Conservation (phyloP, 2,888 invertebrate species). For the Ptychoptera albimana region DNA sequence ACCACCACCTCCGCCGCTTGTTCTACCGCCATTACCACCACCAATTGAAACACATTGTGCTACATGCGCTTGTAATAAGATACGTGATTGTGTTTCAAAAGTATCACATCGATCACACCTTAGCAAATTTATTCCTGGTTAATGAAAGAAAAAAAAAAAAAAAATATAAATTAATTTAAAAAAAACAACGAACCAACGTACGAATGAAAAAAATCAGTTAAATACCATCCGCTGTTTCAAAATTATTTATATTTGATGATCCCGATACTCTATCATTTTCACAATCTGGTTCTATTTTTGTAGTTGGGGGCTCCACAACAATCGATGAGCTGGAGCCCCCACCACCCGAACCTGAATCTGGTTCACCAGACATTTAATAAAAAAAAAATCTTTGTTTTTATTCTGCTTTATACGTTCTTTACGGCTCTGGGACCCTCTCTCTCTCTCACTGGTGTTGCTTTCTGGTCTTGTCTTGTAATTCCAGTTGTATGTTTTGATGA, state of each 20-base stretch:
- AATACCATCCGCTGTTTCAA: background rate
- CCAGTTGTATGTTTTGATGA: too few relatives aligned
- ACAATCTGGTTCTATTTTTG: constrained; percentile 10
- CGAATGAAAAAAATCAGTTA: background rate
- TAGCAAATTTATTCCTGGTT: constrained; percentile 14
- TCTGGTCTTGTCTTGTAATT: too few relatives aligned
- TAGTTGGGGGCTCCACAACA: constrained; percentile 19
- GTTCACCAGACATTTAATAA: constrained; percentile 2
- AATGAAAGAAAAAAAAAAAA: background rate
- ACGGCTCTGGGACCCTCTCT: too few relatives aligned
- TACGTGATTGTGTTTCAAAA: constrained; percentile 64
- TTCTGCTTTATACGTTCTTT: too few relatives aligned
- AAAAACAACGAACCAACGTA: background rate
- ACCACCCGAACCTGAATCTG: constrained; percentile 3
- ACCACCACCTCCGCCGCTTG: constrained; percentile 29
- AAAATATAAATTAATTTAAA: background rate
- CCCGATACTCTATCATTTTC: constrained; percentile 11
- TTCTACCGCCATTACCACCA: constrained; percentile 26
- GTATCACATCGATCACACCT: constrained; percentile 65
- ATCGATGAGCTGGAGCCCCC: background rate
- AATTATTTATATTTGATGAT: constrained; percentile 10
- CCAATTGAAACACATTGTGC: constrained; percentile 38
- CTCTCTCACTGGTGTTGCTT: too few relatives aligned
- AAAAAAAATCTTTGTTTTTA: too few relatives aligned
- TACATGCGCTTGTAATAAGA: constrained; percentile 59